These are phyloP conservation scores for Apis cerana DNA, from an alignment of 1,140 invertebrate species.

Conservation along the genomic window DNA sequence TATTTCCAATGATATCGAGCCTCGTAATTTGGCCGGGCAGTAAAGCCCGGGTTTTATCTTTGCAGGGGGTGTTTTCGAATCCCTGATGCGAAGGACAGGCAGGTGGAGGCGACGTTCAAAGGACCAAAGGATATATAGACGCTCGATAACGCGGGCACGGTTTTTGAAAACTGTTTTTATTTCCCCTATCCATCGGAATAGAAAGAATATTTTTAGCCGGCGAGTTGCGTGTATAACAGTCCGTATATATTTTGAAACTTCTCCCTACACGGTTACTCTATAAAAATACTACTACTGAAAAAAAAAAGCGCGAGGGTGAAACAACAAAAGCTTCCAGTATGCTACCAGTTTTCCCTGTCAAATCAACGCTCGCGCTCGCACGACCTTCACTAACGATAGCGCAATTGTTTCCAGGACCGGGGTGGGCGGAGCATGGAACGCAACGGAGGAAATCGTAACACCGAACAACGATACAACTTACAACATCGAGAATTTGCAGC, in stretches of 20 bases:
- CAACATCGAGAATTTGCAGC: constrained; percentile 84
- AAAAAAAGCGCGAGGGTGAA: background rate
- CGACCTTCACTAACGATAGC: constrained; percentile 5
- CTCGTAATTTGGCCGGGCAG: background rate
- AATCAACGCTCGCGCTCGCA: background rate
- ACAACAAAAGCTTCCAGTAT: background rate
- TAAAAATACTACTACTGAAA: background rate
- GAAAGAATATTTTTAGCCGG: background rate
- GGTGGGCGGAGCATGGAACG: constrained; percentile 85
- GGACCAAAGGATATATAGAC: background rate
- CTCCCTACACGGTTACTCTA: background rate
- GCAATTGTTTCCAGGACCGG: constrained; percentile 83
- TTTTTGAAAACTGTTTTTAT: background rate
- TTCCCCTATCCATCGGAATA: background rate
- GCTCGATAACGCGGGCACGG: background rate
- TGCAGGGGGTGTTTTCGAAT: too few species aligned
- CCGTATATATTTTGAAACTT: background rate
- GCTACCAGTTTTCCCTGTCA: background rate
- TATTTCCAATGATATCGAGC: background rate
- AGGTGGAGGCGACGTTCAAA: too few species aligned
- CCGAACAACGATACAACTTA: constrained; percentile 85
- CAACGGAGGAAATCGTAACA: constrained; percentile 84
- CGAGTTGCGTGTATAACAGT: background rate
- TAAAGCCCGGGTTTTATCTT: background rate
- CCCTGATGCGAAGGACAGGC: background rate